Base-by-base conservation (phyloP, 2,113 vertebrate genomes). In the Melanerpes formicivorus region DNA sequence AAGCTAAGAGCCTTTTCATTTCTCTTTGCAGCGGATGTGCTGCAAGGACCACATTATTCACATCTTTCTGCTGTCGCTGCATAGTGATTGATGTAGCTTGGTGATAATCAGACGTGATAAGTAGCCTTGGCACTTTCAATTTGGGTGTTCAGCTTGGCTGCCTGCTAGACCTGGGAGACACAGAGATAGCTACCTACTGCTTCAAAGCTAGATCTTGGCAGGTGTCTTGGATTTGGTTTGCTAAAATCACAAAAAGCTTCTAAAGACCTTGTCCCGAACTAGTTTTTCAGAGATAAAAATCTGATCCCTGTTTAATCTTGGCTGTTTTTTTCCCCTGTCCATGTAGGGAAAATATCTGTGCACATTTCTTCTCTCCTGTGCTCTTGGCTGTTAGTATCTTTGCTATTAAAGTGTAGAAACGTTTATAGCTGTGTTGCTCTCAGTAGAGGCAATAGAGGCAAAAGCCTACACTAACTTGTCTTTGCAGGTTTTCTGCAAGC, bases 111-210 rank as follows among this genome's bases (percentile, higher is more conserved):
- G 59, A 29, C 6, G 23, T 48, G 79, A 84, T 91, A 83, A 95
- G 87, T 55, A n/a, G 59, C 30, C 94, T 83, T 56, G 84, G 76
- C 66, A 29, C 56, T 91, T 94, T 77, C 55, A 66, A 52, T 95
- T 73, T 79, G 78, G 78, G 71, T 71, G 78, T 90, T 94, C 87
- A 90, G 84, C 95, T 76, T 56, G 62, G 84, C 87, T 94, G 96
- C 84, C 78, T 67, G 2, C 13, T 15, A 52, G 87, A n/a, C 29
- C 58, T 37, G 40, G 58, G 73, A 94, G 80, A 22, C 65, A 22
- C 29, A 25, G 80, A 60, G 80, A 58, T 83, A 84, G 56, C 40
- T 87, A 37, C 80, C 65, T 80, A n/a, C 84, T 85, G 14, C 59
- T 84, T 72, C 89, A 85, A 54, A 79, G 21, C 19, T 66, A 19